A percentile compares a stretch with the other conserved stretches of the same genome.
phyloP scores from a whole-genome alignment of 2,888 invertebrate genomes.

The Argyresthia albistria region DNA sequence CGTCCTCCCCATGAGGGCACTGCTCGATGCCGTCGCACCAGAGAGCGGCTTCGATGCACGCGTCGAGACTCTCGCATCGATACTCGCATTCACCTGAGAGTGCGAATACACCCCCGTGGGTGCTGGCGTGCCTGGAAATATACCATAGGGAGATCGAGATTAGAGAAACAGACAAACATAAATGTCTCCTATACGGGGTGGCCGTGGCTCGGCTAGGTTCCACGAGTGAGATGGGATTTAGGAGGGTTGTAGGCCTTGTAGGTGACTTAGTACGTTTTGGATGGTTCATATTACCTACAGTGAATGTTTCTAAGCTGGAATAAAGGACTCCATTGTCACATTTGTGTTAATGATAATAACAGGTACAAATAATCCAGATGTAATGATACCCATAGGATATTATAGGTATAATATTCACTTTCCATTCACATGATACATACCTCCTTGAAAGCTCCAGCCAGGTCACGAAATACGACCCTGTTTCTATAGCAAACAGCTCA shows the following conservation, averaged over 20 bases:
- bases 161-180: neutral
- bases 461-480: slow-evolving; percentile 81
- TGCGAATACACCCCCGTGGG: slow-evolving; percentile 69
- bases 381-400: too few species aligned
- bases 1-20: slow-evolving; percentile 87
- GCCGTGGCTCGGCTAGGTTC: too few species aligned
- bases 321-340: too few species aligned
- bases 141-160: neutral
- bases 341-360: too few species aligned
- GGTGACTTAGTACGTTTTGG: too few species aligned
- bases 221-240: too few species aligned
- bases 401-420: too few species aligned
- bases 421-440: slow-evolving; percentile 19
- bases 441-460: slow-evolving; percentile 86
- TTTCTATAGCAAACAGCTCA: slow-evolving; percentile 84
- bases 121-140: slow-evolving; percentile 59
- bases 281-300: too few species aligned
- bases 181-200: too few species aligned
- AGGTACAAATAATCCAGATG: too few species aligned
- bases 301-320: too few species aligned
- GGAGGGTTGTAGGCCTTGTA: too few species aligned
- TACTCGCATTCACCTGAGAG: slow-evolving; percentile 81
- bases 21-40: slow-evolving; percentile 87
- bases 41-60: slow-evolving; percentile 83
- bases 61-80: slow-evolving; percentile 84